These are phyloP conservation scores for Parascotia fuliginaria DNA, from an alignment of 2,888 invertebrate genomes.

Conservation along the genomic window DNA sequence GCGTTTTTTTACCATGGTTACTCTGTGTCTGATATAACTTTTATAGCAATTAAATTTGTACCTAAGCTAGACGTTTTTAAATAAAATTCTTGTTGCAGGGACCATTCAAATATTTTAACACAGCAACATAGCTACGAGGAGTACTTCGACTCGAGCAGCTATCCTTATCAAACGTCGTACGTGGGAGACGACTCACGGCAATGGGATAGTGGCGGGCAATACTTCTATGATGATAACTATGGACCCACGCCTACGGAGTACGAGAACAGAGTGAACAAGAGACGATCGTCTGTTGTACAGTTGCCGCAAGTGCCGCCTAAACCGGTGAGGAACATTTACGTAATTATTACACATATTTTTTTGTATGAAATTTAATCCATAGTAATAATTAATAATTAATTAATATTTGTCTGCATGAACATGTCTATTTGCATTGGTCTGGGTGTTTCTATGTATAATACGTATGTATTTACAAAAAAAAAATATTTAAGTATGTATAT, in stretches of 20 bases:
- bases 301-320: slow-evolving; percentile 82
- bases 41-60: not conserved
- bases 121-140: slow-evolving; percentile 87
- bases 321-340: slow-evolving; percentile 61
- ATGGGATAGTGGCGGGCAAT: slow-evolving; percentile 90
- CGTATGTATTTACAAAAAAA: too few relatives aligned
- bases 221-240: slow-evolving; percentile 71
- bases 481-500: too few relatives aligned
- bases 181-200: slow-evolving; percentile 88
- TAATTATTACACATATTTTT: not conserved
- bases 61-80: not conserved
- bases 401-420: too few relatives aligned
- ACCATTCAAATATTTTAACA: slow-evolving; percentile 79
- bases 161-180: slow-evolving; percentile 86
- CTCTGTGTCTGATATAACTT: too few relatives aligned
- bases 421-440: too few relatives aligned
- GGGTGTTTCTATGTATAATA: too few relatives aligned
- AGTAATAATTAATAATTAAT: too few relatives aligned
- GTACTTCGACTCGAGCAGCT: slow-evolving; percentile 88
- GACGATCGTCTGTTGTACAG: slow-evolving; percentile 82
- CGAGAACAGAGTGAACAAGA: slow-evolving; percentile 85
- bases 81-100: slow-evolving; percentile 61
- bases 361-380: too few relatives aligned
- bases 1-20: too few relatives aligned
- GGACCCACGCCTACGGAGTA: slow-evolving; percentile 83